A percentile compares a stretch with the other conserved stretches of the same genome.
phyloP scores from a whole-genome alignment of 1,140 invertebrate genomes.

The Neodiprion virginianus region DNA sequence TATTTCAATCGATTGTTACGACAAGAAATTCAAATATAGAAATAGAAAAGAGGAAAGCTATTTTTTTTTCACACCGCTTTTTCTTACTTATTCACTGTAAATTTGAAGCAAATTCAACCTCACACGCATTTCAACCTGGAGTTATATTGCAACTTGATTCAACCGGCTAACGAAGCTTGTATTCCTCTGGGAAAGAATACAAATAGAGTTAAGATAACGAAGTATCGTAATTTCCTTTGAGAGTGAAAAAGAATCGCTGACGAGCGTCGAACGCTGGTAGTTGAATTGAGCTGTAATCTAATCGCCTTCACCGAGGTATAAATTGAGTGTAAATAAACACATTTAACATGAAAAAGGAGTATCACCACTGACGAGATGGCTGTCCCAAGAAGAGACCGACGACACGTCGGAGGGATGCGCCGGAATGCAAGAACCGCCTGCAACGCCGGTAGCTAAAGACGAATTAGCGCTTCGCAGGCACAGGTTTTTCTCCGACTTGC shows the following conservation, averaged over 20 bases:
- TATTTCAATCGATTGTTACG: neutral
- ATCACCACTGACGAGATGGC: conserved; percentile 47
- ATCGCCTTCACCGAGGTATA: no score
- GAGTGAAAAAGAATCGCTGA: no score
- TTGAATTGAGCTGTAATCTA: no score
- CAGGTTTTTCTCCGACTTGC: conserved; percentile 77
- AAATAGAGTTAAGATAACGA: neutral
- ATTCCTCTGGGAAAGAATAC: neutral
- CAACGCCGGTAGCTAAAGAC: conserved; percentile 77
- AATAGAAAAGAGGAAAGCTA: no score
- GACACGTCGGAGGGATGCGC: conserved; percentile 46
- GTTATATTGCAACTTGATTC: neutral
- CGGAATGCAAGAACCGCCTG: conserved; percentile 72
- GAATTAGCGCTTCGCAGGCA: conserved; percentile 77
- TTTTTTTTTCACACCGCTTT: no score
- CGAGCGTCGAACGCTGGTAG: no score
- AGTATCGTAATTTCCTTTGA: neutral
- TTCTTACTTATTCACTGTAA: no score
- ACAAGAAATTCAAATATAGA: no score
- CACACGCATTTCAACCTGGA: neutral
- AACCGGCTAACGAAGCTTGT: no score
- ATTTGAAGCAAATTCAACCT: no score
- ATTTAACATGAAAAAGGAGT: conserved; percentile 29
- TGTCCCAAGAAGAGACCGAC: conserved; percentile 57
- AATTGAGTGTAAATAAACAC: neutral